These are phyloP conservation scores for Caretta caretta DNA, from an alignment of 2,113 vertebrate genomes.

Conservation along the genomic window DNA sequence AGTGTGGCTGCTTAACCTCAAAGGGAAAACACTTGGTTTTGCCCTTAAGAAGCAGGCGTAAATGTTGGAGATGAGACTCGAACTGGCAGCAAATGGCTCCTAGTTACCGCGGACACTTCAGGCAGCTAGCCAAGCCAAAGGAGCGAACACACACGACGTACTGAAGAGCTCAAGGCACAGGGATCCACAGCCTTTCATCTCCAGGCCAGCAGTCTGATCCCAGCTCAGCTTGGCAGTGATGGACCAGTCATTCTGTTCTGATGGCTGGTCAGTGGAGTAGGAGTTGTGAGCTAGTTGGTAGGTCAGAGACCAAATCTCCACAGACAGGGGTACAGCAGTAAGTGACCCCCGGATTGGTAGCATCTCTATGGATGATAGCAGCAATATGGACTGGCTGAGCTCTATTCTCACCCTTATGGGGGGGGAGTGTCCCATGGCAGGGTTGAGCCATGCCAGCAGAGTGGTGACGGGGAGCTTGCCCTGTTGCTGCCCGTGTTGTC, in stretches of 20 bases:
- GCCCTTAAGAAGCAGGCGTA: neutral
- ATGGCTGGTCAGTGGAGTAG: neutral
- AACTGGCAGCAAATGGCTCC: neutral
- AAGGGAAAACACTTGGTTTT: neutral
- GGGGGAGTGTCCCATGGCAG: too few species aligned
- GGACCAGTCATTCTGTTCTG: neutral
- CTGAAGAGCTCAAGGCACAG: neutral
- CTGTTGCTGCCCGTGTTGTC: fast-evolving
- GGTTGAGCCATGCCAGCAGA: too few species aligned
- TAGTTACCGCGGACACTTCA: neutral
- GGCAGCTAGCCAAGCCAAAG: neutral
- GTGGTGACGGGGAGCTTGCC: neutral
- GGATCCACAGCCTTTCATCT: neutral
- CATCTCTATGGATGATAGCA: neutral
- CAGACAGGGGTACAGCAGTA: neutral
- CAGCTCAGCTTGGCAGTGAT: neutral
- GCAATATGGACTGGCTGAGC: neutral
- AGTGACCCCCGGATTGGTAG: neutral
- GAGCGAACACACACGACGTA: neutral
- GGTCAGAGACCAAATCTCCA: neutral
- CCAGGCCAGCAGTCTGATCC: neutral
- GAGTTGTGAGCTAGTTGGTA: neutral
- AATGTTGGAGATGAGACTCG: neutral
- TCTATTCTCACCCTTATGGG: too few species aligned
- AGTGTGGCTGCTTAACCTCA: neutral